A percentile compares a stretch with the other conserved stretches of the same genome.
Evolutionary conservation across 2,113 vertebrate genomes (phyloP).

Genomic region (Tylochromis polylepis): DNA sequence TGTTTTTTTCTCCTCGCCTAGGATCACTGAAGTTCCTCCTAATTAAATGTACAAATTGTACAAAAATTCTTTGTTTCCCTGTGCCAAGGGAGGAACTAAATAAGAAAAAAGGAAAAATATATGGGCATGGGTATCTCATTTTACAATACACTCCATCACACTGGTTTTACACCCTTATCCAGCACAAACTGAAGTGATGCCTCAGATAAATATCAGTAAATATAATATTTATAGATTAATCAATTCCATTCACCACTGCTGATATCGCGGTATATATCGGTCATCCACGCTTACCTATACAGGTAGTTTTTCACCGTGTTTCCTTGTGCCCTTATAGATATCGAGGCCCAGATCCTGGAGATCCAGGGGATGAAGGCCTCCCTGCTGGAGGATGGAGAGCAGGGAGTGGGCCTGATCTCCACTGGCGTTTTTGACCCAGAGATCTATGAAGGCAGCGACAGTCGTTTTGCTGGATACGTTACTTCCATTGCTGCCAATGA

Average conservation of each 20-base stretch:
- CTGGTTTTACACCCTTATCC: background rate
- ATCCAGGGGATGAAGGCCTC: constrained; percentile 95
- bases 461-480: constrained; percentile 94
- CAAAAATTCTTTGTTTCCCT: background rate
- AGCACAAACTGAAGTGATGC: background rate
- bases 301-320: background rate
- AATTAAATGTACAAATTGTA: background rate
- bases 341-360: constrained; percentile 98
- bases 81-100: background rate
- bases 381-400: constrained; percentile 82
- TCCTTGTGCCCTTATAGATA: constrained; percentile 72
- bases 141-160: background rate
- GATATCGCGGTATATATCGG: background rate
- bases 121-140: background rate
- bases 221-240: background rate
- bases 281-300: background rate
- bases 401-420: constrained; percentile 95
- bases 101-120: background rate
- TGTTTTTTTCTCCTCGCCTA: background rate
- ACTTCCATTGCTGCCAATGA: constrained; percentile 98
- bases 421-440: constrained; percentile 97
- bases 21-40: background rate
- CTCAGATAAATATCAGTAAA: background rate
- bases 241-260: background rate
- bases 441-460: constrained; percentile 96